Evolutionary conservation across 2,113 vertebrate genomes (phyloP).

Genomic region (Cromileptes altivelis): DNA sequence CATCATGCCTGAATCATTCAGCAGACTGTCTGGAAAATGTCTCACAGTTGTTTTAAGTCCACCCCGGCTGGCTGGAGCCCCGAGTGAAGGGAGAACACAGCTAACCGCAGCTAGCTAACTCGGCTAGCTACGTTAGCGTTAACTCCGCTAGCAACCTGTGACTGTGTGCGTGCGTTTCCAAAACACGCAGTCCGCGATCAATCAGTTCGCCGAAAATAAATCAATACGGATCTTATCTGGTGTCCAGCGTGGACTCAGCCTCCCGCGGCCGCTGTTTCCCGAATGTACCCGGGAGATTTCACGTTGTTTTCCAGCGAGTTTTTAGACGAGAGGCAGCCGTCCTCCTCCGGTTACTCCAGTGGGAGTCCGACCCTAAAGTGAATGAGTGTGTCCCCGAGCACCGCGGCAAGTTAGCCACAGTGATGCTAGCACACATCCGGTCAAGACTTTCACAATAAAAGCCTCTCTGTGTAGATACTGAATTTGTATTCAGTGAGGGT

Average conservation of each 20-base stretch:
- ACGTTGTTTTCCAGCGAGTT: constrained; percentile 31
- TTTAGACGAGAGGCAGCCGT: constrained; percentile 10
- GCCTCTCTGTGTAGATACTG: no score
- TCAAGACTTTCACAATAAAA: constrained; percentile 30
- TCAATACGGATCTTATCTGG: background rate
- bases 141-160: constrained; percentile 75
- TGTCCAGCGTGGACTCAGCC: background rate
- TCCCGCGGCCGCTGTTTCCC: background rate
- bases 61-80: background rate
- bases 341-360: constrained; percentile 12
- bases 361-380: constrained; percentile 49
- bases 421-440: constrained; percentile 7
- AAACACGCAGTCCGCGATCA: constrained; percentile 28
- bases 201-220: background rate
- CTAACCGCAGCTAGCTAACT: constrained; percentile 55
- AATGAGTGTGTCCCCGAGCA: constrained; percentile 6
- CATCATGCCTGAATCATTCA: constrained; percentile 43
- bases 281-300: background rate
- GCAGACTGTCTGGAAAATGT: constrained; percentile 6
- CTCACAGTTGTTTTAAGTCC: background rate
- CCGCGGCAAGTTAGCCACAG: background rate
- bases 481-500: no score
- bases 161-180: constrained; percentile 5
- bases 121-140: constrained; percentile 49
- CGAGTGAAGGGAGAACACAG: background rate